A percentile compares a stretch with the other conserved stretches of the same genome.
Conservation (phyloP, 2,797 vertebrate genomes). For the Gadopsis marmoratus region DNA sequence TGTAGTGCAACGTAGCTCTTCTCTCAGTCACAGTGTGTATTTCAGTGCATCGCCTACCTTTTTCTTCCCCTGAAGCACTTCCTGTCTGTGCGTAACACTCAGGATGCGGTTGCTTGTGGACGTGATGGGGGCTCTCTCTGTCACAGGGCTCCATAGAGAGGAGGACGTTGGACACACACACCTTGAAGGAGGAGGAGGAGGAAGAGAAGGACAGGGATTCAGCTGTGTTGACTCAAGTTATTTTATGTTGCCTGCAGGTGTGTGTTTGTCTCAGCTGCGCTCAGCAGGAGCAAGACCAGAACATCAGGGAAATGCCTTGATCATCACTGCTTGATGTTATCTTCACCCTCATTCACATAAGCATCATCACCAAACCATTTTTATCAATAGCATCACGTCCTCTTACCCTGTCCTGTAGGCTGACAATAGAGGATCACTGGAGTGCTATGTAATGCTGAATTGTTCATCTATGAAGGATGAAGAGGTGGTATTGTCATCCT, state of each 20-base stretch:
- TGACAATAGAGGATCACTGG: constrained; percentile 69
- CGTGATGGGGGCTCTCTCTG: constrained; percentile 80
- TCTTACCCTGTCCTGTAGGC: constrained; percentile 37
- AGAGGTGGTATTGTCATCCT: constrained; percentile 79
- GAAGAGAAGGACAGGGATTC: constrained; percentile 74
- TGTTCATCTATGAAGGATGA: constrained; percentile 72
- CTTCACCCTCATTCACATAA: constrained; percentile 34
- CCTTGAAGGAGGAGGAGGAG: constrained; percentile 76
- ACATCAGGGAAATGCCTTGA: constrained; percentile 61
- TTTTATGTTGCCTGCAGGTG: constrained; percentile 72
- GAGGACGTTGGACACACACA: constrained; percentile 78
- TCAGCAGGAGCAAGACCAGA: constrained; percentile 59
- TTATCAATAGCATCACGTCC: constrained; percentile 65
- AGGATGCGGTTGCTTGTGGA: constrained; percentile 91
- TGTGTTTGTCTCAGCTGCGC: constrained; percentile 69
- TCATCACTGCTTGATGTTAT: constrained; percentile 60
- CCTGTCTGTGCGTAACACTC: constrained; percentile 89
- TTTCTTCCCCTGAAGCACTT: constrained; percentile 92
- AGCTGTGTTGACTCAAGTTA: constrained; percentile 83
- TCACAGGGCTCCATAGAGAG: constrained; percentile 82
- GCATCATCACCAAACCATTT: constrained; percentile 50
- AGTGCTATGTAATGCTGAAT: constrained; percentile 60
- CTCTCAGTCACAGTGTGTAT: not conserved
- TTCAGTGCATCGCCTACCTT: constrained; percentile 86
- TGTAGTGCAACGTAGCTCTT: not conserved